Conservation (phyloP, 2,888 invertebrate species). For the Acrobasis repandana region DNA sequence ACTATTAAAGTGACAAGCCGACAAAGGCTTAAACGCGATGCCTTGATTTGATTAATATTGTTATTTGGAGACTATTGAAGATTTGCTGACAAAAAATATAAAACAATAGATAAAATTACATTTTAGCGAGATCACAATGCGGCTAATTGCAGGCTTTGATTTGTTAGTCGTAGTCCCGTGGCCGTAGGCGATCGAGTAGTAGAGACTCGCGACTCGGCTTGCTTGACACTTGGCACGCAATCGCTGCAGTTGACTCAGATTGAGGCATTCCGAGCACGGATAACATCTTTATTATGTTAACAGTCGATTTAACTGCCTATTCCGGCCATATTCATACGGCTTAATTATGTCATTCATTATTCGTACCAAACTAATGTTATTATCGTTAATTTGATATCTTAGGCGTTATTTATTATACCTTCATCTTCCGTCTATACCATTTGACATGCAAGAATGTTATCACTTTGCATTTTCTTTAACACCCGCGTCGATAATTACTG, state of each 20-base stretch:
- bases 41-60: slow-evolving; percentile 8
- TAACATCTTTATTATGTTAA: slow-evolving; percentile 22
- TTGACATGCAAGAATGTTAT: slow-evolving; percentile 31
- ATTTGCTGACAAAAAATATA: slow-evolving; percentile 35
- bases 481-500: slow-evolving; percentile 13
- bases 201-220: slow-evolving; percentile 21
- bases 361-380: slow-evolving; percentile 1
- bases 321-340: slow-evolving; percentile 15
- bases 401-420: not conserved
- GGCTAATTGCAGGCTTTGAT: slow-evolving; percentile 55
- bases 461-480: slow-evolving; percentile 18
- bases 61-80: not conserved
- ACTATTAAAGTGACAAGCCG: not conserved
- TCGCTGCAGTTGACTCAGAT: slow-evolving; percentile 32
- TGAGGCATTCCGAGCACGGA: slow-evolving; percentile 30
- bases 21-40: not conserved
- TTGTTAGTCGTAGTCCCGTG: slow-evolving; percentile 21
- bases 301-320: slow-evolving; percentile 21
- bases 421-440: slow-evolving; percentile 20
- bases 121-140: slow-evolving; percentile 61
- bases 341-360: slow-evolving; percentile 9
- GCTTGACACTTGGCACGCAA: slow-evolving; percentile 26
- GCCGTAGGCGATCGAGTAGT: slow-evolving; percentile 30
- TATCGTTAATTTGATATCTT: slow-evolving; percentile 8
- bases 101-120: slow-evolving; percentile 56